These are phyloP conservation scores for Hoplias malabaricus DNA, from an alignment of 2,113 vertebrate species.

Conservation along the genomic window DNA sequence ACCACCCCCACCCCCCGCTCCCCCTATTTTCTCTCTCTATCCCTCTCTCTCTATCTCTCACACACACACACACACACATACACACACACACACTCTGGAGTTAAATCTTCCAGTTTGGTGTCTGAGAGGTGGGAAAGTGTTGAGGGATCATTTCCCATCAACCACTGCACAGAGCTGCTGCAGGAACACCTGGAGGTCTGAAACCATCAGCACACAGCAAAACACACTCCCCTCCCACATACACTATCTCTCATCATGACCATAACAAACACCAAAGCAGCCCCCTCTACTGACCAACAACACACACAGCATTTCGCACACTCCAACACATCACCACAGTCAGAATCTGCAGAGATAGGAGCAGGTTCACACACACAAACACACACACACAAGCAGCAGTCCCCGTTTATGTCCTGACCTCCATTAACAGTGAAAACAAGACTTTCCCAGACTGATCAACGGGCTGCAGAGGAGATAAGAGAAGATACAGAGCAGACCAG, in stretches of 20 bases:
- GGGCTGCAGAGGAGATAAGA: slow-evolving; percentile 59
- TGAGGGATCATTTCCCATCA: slow-evolving; percentile 73
- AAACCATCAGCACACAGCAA: slow-evolving; percentile 17
- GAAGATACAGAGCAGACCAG: slow-evolving; percentile 66
- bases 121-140: slow-evolving; percentile 61
- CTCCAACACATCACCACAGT: not conserved
- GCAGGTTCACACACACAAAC: not conserved
- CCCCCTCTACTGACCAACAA: slow-evolving; percentile 18
- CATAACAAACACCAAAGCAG: slow-evolving; percentile 1
- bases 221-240: slow-evolving; percentile 15
- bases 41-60: no score
- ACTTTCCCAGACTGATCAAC: slow-evolving; percentile 68
- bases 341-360: not conserved
- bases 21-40: no score
- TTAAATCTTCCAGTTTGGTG: not conserved
- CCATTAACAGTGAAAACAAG: slow-evolving; percentile 69
- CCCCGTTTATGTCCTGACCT: slow-evolving; percentile 60
- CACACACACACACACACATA: slow-evolving; percentile 22
- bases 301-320: slow-evolving; percentile 32
- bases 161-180: slow-evolving; percentile 1
- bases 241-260: slow-evolving; percentile 3
- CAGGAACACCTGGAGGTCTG: slow-evolving; percentile 70
- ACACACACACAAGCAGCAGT: slow-evolving; percentile 32
- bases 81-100: not conserved
- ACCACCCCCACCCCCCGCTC: no score